A percentile compares a stretch with the other conserved stretches of the same genome.
phyloP scores from a whole-genome alignment of 2,888 invertebrate species.

The Drosophila picticornis region DNA sequence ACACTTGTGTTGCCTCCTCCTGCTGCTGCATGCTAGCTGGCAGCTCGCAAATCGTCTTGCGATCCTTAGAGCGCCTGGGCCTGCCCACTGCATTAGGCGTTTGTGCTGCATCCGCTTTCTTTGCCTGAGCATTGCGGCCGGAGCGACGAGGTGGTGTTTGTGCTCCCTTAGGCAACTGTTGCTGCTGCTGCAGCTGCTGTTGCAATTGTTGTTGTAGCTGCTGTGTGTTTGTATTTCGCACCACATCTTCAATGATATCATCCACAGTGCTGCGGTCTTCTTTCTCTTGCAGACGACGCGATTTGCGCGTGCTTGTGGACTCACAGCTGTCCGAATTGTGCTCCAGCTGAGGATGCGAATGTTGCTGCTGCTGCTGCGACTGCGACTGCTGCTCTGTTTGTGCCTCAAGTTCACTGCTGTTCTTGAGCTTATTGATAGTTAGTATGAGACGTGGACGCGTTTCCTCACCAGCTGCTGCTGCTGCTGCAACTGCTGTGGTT shows the following conservation, averaged over 20 bases:
- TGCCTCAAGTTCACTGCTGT: conserved; percentile 61
- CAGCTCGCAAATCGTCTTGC: conserved; percentile 88
- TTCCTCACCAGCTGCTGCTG: conserved; percentile 53
- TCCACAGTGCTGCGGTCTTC: conserved; percentile 92
- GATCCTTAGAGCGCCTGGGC: conserved; percentile 87
- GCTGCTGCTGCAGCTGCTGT: conserved; percentile 46
- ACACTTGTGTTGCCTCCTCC: conserved; percentile 77
- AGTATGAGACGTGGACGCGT: conserved; percentile 91
- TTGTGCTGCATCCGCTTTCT: conserved; percentile 65
- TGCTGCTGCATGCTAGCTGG: conserved; percentile 23
- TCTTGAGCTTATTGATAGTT: conserved; percentile 91
- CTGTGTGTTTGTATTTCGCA: conserved; percentile 88
- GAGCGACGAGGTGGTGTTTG: conserved; percentile 85
- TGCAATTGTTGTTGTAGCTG: conserved; percentile 44
- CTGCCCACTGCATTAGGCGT: conserved; percentile 85
- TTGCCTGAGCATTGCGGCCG: conserved; percentile 84
- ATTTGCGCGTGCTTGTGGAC: conserved; percentile 90
- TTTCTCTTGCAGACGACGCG: conserved; percentile 91
- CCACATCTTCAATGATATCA: conserved; percentile 95
- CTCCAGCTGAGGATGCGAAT: conserved; percentile 37
- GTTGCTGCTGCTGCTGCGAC: conserved; percentile 81
- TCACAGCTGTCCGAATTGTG: conserved; percentile 74
- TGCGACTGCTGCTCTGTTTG: conserved; percentile 18
- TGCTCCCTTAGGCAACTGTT: conserved; percentile 79
- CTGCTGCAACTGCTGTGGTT: conserved; percentile 18